Percentiles rank a stretch among this genome's conserved stretches.
These are phyloP conservation scores for Vandiemenella viatica DNA, from an alignment of 2,888 invertebrate species.

Conservation along the genomic window DNA sequence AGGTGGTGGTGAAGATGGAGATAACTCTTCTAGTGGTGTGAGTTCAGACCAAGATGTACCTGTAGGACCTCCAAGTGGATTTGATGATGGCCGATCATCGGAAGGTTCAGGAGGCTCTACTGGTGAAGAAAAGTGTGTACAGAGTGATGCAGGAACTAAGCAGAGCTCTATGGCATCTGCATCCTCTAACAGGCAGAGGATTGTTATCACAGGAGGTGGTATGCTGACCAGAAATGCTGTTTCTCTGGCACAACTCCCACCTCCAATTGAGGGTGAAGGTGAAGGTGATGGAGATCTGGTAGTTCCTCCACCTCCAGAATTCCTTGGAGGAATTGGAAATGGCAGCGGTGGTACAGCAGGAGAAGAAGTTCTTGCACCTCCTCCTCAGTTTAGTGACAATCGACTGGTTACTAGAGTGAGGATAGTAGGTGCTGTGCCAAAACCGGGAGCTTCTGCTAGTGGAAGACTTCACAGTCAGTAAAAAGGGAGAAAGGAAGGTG, in stretches of 20 bases:
- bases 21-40: slow-evolving; percentile 77
- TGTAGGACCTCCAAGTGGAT: slow-evolving; percentile 32
- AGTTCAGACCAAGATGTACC: slow-evolving; percentile 70
- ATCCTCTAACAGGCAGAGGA: background rate
- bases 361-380: slow-evolving; percentile 61
- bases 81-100: slow-evolving; percentile 10
- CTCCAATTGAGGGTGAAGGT: slow-evolving; percentile 55
- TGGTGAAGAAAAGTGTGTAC: background rate
- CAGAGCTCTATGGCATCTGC: background rate
- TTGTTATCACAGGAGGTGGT: slow-evolving; percentile 21
- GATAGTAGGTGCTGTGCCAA: slow-evolving; percentile 72
- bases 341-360: slow-evolving; percentile 27
- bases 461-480: slow-evolving; percentile 13
- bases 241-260: slow-evolving; percentile 63
- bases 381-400: slow-evolving; percentile 79
- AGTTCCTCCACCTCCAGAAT: slow-evolving; percentile 44
- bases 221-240: slow-evolving; percentile 50
- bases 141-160: background rate
- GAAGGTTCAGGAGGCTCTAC: slow-evolving; percentile 10
- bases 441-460: slow-evolving; percentile 25
- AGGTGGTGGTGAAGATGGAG: slow-evolving; percentile 52
- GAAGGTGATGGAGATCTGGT: slow-evolving; percentile 44
- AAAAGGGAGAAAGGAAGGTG: no score
- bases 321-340: slow-evolving; percentile 32
- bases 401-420: slow-evolving; percentile 44